Evolutionary conservation across 2,113 vertebrate species (phyloP).

Genomic region (Carassius carassius): DNA sequence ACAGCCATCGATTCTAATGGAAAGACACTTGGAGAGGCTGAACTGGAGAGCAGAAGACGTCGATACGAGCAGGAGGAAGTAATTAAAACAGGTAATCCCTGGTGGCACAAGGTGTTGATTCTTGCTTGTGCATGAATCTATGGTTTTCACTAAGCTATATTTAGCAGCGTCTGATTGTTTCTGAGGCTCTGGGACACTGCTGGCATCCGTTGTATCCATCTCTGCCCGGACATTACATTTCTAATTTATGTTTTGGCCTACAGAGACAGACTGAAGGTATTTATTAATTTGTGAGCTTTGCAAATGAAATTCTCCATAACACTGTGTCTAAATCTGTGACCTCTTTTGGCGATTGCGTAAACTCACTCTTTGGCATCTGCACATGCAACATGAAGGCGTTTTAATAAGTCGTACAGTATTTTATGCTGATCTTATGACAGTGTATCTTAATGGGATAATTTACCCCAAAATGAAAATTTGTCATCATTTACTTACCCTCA

Average conservation of each 20-base stretch:
- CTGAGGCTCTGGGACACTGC: slow-evolving; percentile 27
- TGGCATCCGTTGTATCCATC: slow-evolving; percentile 36
- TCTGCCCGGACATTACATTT: slow-evolving; percentile 41
- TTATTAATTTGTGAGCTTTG: slow-evolving; percentile 23
- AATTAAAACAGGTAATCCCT: slow-evolving; percentile 65
- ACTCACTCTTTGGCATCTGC: neutral
- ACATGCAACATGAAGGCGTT: neutral
- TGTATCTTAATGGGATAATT: neutral
- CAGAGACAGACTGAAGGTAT: slow-evolving; percentile 3
- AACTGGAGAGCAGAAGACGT: slow-evolving; percentile 50
- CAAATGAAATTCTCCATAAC: neutral
- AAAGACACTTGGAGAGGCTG: slow-evolving; percentile 56
- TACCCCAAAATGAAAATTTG: neutral
- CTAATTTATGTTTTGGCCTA: slow-evolving; percentile 15
- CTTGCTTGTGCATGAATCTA: slow-evolving; percentile 49
- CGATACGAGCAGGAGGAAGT: slow-evolving; percentile 59
- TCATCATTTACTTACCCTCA: neutral
- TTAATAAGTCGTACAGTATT: neutral
- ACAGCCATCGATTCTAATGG: slow-evolving; percentile 62
- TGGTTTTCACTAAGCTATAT: slow-evolving; percentile 51
- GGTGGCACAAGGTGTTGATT: slow-evolving; percentile 56
- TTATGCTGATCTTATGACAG: neutral
- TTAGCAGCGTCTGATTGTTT: slow-evolving; percentile 44
- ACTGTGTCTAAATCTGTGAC: slow-evolving; percentile 23
- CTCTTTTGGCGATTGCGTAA: neutral